These are phyloP conservation scores for Rynchops niger DNA, from an alignment of 2,113 vertebrate species.

Conservation along the genomic window DNA sequence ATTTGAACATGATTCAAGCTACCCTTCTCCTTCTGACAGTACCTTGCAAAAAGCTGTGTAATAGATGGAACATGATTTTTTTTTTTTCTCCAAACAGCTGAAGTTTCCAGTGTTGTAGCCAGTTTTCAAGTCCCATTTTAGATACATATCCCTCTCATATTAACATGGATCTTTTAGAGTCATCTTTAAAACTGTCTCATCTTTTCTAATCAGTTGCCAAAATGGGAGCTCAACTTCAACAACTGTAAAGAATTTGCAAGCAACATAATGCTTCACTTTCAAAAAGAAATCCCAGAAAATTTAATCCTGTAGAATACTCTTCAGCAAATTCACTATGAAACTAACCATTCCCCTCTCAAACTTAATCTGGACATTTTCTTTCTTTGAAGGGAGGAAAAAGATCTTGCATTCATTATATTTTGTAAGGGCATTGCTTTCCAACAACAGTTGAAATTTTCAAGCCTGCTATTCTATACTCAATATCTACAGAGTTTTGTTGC, in stretches of 20 bases:
- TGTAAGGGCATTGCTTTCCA: neutral
- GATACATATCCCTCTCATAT: neutral
- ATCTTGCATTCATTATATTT: neutral
- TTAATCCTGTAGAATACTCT: neutral
- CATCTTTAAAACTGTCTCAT: neutral
- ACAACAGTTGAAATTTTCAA: neutral
- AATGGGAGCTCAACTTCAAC: neutral
- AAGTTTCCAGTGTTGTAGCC: neutral
- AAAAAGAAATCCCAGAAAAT: neutral
- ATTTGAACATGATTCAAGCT: neutral
- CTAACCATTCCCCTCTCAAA: neutral
- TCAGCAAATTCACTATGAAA: neutral
- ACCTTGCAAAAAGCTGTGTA: neutral
- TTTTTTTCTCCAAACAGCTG: neutral
- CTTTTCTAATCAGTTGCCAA: neutral
- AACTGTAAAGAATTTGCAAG: neutral
- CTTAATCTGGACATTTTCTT: neutral
- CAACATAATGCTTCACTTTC: neutral
- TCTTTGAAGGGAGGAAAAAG: neutral
- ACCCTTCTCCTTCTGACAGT: neutral
- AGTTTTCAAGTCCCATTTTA: neutral
- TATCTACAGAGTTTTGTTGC: neutral
- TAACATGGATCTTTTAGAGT: neutral
- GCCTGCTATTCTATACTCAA: neutral
- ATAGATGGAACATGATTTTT: neutral